A percentile compares a stretch with the other conserved stretches of the same genome.
Conservation (phyloP, 2,797 vertebrate species). For the Hydrophis major region DNA sequence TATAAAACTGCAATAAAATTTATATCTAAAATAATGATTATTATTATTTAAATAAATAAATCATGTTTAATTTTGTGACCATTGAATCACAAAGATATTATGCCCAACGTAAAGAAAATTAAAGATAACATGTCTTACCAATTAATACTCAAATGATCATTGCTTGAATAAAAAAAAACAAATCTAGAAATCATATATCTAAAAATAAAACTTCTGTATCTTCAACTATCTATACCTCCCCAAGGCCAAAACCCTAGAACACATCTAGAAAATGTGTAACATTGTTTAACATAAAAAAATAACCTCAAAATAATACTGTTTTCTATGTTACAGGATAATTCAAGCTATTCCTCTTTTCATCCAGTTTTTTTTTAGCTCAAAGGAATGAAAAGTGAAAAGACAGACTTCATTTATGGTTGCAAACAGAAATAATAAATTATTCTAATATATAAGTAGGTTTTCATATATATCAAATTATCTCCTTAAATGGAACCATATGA, state of each 20-base stretch:
- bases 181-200: not conserved
- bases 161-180: slow-evolving; percentile 3
- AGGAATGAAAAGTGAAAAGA: not conserved
- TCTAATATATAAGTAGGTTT: not conserved
- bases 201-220: not conserved
- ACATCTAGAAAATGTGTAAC: not conserved
- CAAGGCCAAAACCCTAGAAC: not conserved
- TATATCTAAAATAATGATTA: slow-evolving; percentile 11
- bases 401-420: rapidly evolving
- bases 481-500: not conserved
- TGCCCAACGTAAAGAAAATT: not conserved
- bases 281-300: not conserved
- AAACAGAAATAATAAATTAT: not conserved
- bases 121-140: not conserved
- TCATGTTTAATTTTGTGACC: not conserved
- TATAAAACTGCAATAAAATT: not conserved
- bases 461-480: slow-evolving; percentile 6
- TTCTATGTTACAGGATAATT: slow-evolving; percentile 18
- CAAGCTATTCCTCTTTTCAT: not conserved
- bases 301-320: not conserved
- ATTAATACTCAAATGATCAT: slow-evolving; percentile 18
- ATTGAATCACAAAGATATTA: slow-evolving; percentile 2
- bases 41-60: not conserved
- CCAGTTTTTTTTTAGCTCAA: not conserved
- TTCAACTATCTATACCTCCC: not conserved